Conservation (phyloP, 30 jellyfish, hydroid and myxozoan genomes). For the Cassiopea andromeda region DNA sequence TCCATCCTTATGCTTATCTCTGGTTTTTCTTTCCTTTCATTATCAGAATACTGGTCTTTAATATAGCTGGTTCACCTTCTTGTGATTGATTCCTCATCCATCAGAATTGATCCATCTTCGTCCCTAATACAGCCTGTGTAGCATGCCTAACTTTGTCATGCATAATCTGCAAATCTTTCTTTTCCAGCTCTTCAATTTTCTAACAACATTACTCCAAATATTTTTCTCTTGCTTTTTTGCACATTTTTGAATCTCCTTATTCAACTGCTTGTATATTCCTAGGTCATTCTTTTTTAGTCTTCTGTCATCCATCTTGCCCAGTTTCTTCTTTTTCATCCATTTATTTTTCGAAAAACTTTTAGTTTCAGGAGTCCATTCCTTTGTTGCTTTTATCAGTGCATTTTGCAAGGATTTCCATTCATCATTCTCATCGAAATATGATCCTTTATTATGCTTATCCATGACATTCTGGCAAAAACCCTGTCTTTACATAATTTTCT, state of each 20-base stretch:
- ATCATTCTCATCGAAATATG: background rate
- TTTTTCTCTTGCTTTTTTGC: constrained; percentile 17
- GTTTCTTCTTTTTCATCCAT: constrained; percentile 14
- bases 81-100: constrained; percentile 41
- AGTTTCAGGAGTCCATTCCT: background rate
- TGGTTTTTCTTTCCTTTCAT: constrained; percentile 31
- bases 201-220: constrained; percentile 1
- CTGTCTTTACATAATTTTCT: background rate
- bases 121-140: constrained; percentile 40
- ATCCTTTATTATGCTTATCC: background rate
- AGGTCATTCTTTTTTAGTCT: background rate
- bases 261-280: background rate
- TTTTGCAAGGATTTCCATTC: background rate
- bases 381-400: constrained; percentile 6
- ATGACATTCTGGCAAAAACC: background rate
- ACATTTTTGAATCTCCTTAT: constrained; percentile 6
- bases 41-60: constrained; percentile 17
- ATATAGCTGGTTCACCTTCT: constrained; percentile 35
- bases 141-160: constrained; percentile 11
- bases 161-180: constrained; percentile 13
- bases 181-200: constrained; percentile 32
- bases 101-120: constrained; percentile 28
- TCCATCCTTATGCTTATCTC: constrained; percentile 1
- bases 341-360: background rate
- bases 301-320: constrained; percentile 15